A percentile compares a stretch with the other conserved stretches of the same genome.
Evolutionary conservation across 2,797 vertebrate genomes (phyloP).

Genomic region (Mus minutoides): DNA sequence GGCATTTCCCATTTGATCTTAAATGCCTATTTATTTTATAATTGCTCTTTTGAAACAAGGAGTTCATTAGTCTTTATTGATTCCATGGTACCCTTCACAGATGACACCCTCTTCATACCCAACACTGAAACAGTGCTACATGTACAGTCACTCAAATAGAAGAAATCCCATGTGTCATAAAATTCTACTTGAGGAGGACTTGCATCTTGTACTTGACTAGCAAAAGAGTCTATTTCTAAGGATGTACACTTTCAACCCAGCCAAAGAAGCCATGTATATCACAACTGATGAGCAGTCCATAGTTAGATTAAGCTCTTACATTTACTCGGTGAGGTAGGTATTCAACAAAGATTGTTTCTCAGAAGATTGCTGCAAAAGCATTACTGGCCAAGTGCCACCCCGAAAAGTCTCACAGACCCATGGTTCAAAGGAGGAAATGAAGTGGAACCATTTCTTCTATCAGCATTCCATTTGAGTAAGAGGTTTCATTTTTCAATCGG

Average conservation of each 20-base stretch:
- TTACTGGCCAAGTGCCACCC: neutral
- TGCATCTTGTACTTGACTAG: neutral
- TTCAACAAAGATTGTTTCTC: slow-evolving; percentile 24
- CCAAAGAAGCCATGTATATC: neutral
- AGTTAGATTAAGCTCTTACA: slow-evolving; percentile 14
- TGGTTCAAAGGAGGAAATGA: neutral
- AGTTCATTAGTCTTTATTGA: slow-evolving; percentile 38
- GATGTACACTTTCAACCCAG: neutral
- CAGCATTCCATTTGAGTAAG: neutral
- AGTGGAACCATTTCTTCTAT: neutral
- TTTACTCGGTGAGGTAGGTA: neutral
- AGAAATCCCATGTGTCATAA: neutral
- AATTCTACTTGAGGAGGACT: neutral
- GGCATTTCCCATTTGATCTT: slow-evolving; percentile 51
- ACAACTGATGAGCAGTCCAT: neutral
- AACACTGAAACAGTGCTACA: neutral
- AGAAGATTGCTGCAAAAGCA: slow-evolving; percentile 4
- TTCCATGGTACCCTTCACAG: neutral
- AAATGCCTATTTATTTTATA: slow-evolving; percentile 54
- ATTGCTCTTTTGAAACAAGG: slow-evolving; percentile 23
- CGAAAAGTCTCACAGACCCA: neutral
- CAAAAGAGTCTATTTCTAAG: neutral
- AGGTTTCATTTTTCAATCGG: neutral
- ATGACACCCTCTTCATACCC: neutral
- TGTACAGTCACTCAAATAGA: neutral